Percentiles rank a stretch among this genome's conserved stretches.
Evolutionary conservation across 2,113 vertebrate species (phyloP).

Genomic region (Chloroceryle aenea): DNA sequence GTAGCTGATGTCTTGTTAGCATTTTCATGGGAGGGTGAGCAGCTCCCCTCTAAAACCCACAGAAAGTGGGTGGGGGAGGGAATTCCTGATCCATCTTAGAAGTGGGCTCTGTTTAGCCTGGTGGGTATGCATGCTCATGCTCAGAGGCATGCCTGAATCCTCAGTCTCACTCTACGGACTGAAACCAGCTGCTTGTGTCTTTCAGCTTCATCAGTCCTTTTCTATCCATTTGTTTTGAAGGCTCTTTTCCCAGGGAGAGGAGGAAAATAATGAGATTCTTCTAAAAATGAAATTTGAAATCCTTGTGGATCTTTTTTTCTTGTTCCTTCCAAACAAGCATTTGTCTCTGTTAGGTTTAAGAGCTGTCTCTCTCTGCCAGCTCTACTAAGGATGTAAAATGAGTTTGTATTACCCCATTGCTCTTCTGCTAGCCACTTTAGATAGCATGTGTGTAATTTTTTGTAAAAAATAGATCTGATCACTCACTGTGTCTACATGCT

Average conservation of each 20-base stretch:
- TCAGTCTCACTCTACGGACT: neutral
- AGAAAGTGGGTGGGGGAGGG: neutral
- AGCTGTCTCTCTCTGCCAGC: neutral
- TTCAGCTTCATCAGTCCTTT: neutral
- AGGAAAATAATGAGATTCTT: neutral
- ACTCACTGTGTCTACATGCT: accelerated
- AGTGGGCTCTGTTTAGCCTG: accelerated
- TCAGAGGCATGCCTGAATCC: accelerated
- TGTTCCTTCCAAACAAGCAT: neutral
- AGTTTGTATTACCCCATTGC: neutral
- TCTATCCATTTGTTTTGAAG: neutral
- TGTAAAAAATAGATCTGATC: neutral
- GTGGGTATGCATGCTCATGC: accelerated
- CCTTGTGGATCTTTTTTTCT: neutral
- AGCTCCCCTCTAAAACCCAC: neutral
- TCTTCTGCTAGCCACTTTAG: neutral
- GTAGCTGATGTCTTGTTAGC: neutral
- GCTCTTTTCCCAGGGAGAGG: neutral
- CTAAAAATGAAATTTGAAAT: neutral
- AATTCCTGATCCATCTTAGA: accelerated
- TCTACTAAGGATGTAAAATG: neutral
- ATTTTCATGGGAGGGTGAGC: neutral
- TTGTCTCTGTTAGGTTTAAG: neutral
- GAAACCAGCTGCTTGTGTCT: slow-evolving; percentile 10
- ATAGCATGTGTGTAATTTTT: neutral